These are phyloP conservation scores for Axis porcinus DNA, from an alignment of 2,113 vertebrate species.

Conservation along the genomic window DNA sequence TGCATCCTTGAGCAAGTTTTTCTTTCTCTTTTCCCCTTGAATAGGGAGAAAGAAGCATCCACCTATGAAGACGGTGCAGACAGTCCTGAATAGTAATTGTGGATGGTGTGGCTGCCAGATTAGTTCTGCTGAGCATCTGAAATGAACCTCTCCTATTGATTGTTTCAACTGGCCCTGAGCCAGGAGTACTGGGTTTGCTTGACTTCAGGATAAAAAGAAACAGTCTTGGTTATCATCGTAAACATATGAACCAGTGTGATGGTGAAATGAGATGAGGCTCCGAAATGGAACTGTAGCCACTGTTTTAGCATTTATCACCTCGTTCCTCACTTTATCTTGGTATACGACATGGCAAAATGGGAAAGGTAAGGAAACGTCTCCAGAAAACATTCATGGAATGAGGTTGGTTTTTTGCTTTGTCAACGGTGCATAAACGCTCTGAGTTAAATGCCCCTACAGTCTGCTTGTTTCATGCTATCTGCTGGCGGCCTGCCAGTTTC, in stretches of 20 bases:
- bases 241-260: constrained; percentile 83
- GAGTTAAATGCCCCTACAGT: not conserved
- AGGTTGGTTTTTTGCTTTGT: not conserved
- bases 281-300: constrained; percentile 99
- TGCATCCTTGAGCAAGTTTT: constrained; percentile 33
- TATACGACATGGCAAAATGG: constrained; percentile 99
- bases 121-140: constrained; percentile 49
- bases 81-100: not conserved
- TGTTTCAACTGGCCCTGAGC: not conserved
- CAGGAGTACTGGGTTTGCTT: constrained; percentile 60
- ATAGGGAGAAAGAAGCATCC: constrained; percentile 59
- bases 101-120: constrained; percentile 34
- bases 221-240: constrained; percentile 49
- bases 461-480: not conserved
- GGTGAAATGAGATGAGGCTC: constrained; percentile 99
- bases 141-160: constrained; percentile 31
- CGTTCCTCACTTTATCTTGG: constrained; percentile 98
- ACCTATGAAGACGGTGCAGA: constrained; percentile 36
- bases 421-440: not conserved
- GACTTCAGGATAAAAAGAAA: constrained; percentile 54
- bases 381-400: not conserved
- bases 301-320: constrained; percentile 94
- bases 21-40: constrained; percentile 47
- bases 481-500: not conserved
- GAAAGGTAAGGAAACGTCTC: constrained; percentile 87